Evolutionary conservation across 2,113 vertebrate species (phyloP).

Genomic region (Ictidomys tridecemlineatus): DNA sequence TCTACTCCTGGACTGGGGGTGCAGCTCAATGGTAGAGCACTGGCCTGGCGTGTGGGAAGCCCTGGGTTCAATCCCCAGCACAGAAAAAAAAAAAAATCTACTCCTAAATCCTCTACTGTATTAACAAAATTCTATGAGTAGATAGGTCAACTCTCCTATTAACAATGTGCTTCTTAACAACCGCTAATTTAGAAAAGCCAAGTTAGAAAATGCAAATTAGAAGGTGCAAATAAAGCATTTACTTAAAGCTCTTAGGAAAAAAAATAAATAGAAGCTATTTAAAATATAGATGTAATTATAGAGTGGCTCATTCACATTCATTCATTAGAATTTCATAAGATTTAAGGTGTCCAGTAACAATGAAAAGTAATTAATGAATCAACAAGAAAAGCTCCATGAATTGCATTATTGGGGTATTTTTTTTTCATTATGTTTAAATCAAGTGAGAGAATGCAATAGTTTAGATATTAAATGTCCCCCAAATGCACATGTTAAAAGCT

Average conservation of each 20-base stretch:
- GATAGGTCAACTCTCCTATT: background rate
- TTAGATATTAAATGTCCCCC: background rate
- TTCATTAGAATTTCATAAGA: background rate
- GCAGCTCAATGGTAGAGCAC: too few species aligned
- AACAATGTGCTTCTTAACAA: background rate
- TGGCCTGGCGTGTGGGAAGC: background rate
- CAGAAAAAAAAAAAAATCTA: background rate
- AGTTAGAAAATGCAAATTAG: background rate
- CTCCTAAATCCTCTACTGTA: background rate
- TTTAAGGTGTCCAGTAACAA: background rate
- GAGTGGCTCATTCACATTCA: background rate
- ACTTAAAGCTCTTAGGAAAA: slow-evolving; percentile 3
- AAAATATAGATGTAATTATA: slow-evolving; percentile 23
- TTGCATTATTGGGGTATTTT: background rate
- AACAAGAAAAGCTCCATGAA: background rate
- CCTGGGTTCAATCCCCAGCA: background rate
- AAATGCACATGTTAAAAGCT: too few species aligned
- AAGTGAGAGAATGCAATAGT: background rate
- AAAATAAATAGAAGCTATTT: background rate
- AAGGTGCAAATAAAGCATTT: background rate
- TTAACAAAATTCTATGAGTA: background rate
- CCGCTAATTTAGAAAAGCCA: background rate
- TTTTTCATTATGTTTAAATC: background rate
- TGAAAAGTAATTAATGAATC: background rate
- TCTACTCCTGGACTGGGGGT: background rate